Conservation (phyloP, 1,140 invertebrate genomes). For the Cotesia typhae region DNA sequence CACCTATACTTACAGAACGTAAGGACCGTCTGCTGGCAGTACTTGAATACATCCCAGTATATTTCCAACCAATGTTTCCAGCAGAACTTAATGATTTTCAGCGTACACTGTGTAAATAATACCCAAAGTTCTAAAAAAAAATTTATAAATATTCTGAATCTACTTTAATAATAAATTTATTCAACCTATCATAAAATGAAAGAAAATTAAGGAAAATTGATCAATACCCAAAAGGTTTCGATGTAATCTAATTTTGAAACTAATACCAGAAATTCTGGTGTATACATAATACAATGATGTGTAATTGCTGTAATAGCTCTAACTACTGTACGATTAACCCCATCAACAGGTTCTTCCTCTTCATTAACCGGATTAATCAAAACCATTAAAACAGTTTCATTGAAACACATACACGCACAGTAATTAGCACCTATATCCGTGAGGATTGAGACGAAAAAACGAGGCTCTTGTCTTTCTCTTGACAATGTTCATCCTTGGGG, state of each 20-base stretch:
- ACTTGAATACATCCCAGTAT: slow-evolving; percentile 94
- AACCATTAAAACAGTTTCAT: slow-evolving; percentile 92
- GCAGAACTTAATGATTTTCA: slow-evolving; percentile 84
- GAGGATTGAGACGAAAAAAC: slow-evolving; percentile 95
- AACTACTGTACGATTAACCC: slow-evolving; percentile 66
- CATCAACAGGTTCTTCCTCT: slow-evolving; percentile 77
- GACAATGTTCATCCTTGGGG: slow-evolving; percentile 96
- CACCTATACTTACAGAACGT: slow-evolving; percentile 95
- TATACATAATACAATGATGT: slow-evolving; percentile 95
- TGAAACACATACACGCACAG: slow-evolving; percentile 95
- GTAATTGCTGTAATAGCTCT: slow-evolving; percentile 73
- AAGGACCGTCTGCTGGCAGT: slow-evolving; percentile 90
- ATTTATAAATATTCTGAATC: slow-evolving; percentile 24
- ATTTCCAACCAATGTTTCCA: slow-evolving; percentile 95
- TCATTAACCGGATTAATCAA: slow-evolving; percentile 92
- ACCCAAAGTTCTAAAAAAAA: slow-evolving; percentile 87
- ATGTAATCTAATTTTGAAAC: slow-evolving; percentile 94
- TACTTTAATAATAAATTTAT: slow-evolving; percentile 13
- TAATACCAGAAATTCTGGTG: slow-evolving; percentile 95
- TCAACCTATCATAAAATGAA: no score
- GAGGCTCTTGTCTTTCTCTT: slow-evolving; percentile 88
- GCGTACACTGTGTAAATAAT: slow-evolving; percentile 97
- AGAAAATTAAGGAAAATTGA: no score
- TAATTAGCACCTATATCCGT: slow-evolving; percentile 98
- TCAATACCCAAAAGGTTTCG: slow-evolving; percentile 90